A percentile compares a stretch with the other conserved stretches of the same genome.
These are phyloP conservation scores for Syngnathus floridae DNA, from an alignment of 2,113 vertebrate genomes.

Conservation along the genomic window DNA sequence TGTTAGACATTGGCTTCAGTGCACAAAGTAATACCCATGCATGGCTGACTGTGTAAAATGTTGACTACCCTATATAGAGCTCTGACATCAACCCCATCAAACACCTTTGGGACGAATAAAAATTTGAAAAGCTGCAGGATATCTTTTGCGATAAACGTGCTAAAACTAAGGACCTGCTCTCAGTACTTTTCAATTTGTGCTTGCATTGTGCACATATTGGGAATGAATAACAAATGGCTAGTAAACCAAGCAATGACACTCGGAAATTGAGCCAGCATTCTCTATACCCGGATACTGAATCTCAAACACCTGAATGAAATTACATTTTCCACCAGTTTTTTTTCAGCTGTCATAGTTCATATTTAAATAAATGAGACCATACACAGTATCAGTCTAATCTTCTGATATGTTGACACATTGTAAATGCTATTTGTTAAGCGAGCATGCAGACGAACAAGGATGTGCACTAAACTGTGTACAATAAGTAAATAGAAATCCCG, in stretches of 20 bases:
- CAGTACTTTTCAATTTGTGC: neutral
- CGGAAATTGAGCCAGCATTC: neutral
- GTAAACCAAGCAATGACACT: neutral
- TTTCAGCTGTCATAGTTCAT: neutral
- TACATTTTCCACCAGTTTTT: neutral
- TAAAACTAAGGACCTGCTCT: neutral
- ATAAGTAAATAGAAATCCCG: neutral
- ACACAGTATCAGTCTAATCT: neutral
- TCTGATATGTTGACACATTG: slow-evolving; percentile 2
- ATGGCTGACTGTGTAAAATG: neutral
- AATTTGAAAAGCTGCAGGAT: neutral
- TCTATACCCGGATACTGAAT: neutral
- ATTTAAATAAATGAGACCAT: slow-evolving; percentile 5
- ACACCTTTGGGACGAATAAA: neutral
- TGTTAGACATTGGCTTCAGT: too few relatives aligned
- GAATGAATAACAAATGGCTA: neutral
- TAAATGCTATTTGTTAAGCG: neutral
- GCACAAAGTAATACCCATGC: neutral
- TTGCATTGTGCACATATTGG: neutral
- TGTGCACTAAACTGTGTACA: neutral
- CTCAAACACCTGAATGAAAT: neutral
- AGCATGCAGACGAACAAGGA: neutral
- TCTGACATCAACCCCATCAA: neutral
- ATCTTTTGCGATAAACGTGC: neutral
- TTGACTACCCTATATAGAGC: neutral